Evolutionary conservation across 1,140 invertebrate species (phyloP), one percentile per base, ranked within the genome.

Genomic region (Monomorium pharaonis): DNA sequence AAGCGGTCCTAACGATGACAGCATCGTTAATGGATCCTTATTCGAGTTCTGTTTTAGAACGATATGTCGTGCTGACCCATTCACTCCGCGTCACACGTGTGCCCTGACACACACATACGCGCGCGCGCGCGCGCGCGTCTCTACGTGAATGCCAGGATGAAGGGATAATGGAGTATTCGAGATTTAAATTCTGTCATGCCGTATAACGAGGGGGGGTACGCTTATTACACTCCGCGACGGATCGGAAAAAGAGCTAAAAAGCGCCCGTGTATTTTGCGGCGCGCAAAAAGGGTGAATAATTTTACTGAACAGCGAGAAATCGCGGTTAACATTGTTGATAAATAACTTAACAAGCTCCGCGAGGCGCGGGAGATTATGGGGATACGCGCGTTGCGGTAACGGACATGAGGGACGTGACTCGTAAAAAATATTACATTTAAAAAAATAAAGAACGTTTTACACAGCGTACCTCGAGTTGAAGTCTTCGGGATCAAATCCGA

Each of bases 121-220:
- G n/a, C 4, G 12, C 30, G 12, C 44, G 4, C 16, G 10, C 33
- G 30, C 12, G n/a, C n/a, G n/a, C 21, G 27, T n/a, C n/a, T n/a
- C n/a, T n/a, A 44, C 24, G n/a, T n/a, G 33, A 58, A 47, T 74
- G 37, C 24, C 10, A 58, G 54, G 67, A 83, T 58, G 67, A 42
- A 72, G 78, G 24, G 67, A 74, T 83, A 83, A 83, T 83, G 78
- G 78, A 83, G 54, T 83, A 83, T 83, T 74, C 78, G 78, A 83
- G 78, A 83, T 83, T 83, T 83, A 83, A 83, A 83, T 83, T 83
- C 67, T 83, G 78, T 60, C 78, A 83, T 21, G 51, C 78, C 60
- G 69, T 69, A 77, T 69, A 83, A 72, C 78, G 78, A 83, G 37
- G 54, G 49, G 67, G 49, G n/a, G n/a, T n/a, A 58, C 67, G 78